Percentiles rank a stretch among this genome's conserved stretches.
These are phyloP conservation scores for Watsonalla cultraria DNA, from an alignment of 2,888 invertebrate species.

Conservation along the genomic window DNA sequence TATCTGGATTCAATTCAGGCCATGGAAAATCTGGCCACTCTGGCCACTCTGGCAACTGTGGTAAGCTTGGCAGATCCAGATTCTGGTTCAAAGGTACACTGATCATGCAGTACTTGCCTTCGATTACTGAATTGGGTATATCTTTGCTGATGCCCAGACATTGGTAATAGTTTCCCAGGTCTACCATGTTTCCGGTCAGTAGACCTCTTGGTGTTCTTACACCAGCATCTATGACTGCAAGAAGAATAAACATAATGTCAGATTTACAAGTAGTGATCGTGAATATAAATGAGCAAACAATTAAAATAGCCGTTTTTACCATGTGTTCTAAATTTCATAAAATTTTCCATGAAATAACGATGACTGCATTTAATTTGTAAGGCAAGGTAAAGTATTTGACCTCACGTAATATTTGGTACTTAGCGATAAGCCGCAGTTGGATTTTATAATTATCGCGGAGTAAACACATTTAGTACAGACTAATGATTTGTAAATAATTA, in stretches of 20 bases:
- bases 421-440: too few relatives aligned
- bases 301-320: too few relatives aligned
- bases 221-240: constrained; percentile 51
- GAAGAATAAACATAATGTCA: neutral
- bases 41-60: constrained; percentile 7
- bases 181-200: constrained; percentile 26
- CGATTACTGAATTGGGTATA: constrained; percentile 16
- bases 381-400: too few relatives aligned
- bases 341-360: too few relatives aligned
- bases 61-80: constrained; percentile 11
- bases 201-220: constrained; percentile 34
- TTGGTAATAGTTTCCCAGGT: constrained; percentile 42
- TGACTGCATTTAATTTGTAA: too few relatives aligned
- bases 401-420: too few relatives aligned
- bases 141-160: constrained; percentile 31
- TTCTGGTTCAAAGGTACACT: constrained; percentile 27
- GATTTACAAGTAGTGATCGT: too few relatives aligned
- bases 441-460: too few relatives aligned
- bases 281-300: too few relatives aligned
- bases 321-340: too few relatives aligned
- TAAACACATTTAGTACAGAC: too few relatives aligned
- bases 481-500: too few relatives aligned
- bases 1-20: constrained; percentile 5
- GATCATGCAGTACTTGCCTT: constrained; percentile 49
- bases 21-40: constrained; percentile 7